phyloP scores from a whole-genome alignment of 2,113 vertebrate genomes.

The Tretioscincus oriximinensis region DNA sequence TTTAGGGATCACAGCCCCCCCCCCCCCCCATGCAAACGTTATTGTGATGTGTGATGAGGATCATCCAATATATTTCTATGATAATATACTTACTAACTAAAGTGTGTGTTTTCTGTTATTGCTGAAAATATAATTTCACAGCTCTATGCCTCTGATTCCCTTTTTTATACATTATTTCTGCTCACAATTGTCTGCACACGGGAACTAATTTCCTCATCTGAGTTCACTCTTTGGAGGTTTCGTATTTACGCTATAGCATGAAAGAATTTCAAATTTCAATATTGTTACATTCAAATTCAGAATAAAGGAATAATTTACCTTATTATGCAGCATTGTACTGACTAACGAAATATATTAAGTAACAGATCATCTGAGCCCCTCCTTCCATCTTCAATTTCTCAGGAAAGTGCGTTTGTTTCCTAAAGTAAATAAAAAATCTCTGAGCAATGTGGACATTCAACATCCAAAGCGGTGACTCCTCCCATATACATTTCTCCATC shows the following conservation, averaged over 20 bases:
- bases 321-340: not conserved
- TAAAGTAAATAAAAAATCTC: not conserved
- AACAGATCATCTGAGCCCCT: not conserved
- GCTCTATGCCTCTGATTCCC: slow-evolving; percentile 4
- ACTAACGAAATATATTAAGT: not conserved
- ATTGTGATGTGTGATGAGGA: not conserved
- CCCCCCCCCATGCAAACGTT: not conserved
- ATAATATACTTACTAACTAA: slow-evolving; percentile 15
- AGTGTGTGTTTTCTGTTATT: accelerated
- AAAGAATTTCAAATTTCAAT: not conserved
- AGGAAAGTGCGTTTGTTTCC: not conserved
- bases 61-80: slow-evolving; percentile 10
- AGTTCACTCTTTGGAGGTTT: not conserved
- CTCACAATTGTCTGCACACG: not conserved
- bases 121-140: slow-evolving; percentile 23
- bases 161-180: slow-evolving; percentile 19
- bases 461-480: too few species aligned
- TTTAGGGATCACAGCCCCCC: too few species aligned
- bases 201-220: slow-evolving; percentile 18
- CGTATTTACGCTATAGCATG: slow-evolving; percentile 6
- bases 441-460: too few species aligned
- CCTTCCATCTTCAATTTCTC: not conserved
- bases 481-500: too few species aligned
- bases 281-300: not conserved
- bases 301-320: slow-evolving; percentile 6